Percentiles rank a stretch among this genome's conserved stretches.
Conservation (phyloP, 2,888 invertebrate genomes). For the Lamellibrachia columna region DNA sequence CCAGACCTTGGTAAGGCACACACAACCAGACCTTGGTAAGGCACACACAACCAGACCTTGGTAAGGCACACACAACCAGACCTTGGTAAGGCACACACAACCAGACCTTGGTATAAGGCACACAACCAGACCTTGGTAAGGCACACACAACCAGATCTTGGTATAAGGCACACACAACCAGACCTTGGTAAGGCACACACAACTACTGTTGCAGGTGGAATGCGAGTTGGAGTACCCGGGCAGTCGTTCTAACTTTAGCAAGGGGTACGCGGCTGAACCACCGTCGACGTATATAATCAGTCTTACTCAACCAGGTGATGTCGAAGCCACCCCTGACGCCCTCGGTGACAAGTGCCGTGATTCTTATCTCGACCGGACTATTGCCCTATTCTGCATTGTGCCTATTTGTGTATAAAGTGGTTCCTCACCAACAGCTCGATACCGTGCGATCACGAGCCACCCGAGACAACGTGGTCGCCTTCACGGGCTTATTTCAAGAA, state of each 20-base stretch:
- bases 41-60: background rate
- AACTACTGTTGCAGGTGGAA: background rate
- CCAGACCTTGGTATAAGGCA: no score
- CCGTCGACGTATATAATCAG: background rate
- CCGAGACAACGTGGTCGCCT: background rate
- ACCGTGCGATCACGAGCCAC: background rate
- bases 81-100: no score
- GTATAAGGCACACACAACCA: background rate
- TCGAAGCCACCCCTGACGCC: background rate
- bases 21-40: background rate
- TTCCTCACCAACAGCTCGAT: background rate
- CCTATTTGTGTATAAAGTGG: background rate
- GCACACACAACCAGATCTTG: no score
- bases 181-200: background rate
- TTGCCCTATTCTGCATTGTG: background rate
- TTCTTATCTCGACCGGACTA: background rate
- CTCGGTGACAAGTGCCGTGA: background rate
- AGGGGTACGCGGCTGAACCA: background rate
- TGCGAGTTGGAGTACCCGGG: background rate
- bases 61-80: no score
- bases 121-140: no score
- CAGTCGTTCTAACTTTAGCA: background rate
- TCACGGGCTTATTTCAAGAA: background rate
- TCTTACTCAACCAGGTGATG: background rate
- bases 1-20: background rate